phyloP scores from a whole-genome alignment of 2,113 vertebrate genomes.

The Lophotis ruficrista region DNA sequence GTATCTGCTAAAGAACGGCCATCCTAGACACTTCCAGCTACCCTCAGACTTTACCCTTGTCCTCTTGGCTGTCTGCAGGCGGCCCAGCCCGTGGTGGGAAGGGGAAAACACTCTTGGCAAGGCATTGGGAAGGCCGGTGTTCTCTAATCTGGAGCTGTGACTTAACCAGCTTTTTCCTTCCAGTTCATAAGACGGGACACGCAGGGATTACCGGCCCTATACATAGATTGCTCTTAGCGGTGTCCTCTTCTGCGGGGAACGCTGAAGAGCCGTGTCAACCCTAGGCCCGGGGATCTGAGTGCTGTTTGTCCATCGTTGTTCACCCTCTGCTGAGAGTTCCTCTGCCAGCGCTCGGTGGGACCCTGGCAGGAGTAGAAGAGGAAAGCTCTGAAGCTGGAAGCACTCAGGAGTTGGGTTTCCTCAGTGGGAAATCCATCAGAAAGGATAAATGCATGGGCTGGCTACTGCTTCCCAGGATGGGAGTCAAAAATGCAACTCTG shows the following conservation, averaged over 20 bases:
- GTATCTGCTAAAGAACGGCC: background rate
- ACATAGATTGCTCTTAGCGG: conserved; percentile 37
- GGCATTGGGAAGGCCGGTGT: background rate
- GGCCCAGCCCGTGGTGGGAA: background rate
- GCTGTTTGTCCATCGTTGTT: background rate
- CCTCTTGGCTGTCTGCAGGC: background rate
- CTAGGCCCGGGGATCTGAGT: rapidly evolving
- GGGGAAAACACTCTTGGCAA: background rate
- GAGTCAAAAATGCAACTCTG: background rate
- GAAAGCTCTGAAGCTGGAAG: background rate
- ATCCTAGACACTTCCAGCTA: background rate
- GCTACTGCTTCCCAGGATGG: background rate
- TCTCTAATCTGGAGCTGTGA: background rate
- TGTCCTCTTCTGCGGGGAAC: background rate
- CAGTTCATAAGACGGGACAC: background rate
- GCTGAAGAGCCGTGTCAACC: background rate
- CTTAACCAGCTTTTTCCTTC: conserved; percentile 33
- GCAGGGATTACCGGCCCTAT: conserved; percentile 51
- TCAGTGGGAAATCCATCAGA: background rate
- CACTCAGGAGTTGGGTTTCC: background rate
- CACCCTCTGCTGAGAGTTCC: background rate
- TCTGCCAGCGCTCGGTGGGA: background rate
- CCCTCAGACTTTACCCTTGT: background rate
- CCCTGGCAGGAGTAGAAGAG: background rate
- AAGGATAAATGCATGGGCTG: background rate